phyloP scores from a whole-genome alignment of 2,113 vertebrate species.

The Diphyllodes magnificus region DNA sequence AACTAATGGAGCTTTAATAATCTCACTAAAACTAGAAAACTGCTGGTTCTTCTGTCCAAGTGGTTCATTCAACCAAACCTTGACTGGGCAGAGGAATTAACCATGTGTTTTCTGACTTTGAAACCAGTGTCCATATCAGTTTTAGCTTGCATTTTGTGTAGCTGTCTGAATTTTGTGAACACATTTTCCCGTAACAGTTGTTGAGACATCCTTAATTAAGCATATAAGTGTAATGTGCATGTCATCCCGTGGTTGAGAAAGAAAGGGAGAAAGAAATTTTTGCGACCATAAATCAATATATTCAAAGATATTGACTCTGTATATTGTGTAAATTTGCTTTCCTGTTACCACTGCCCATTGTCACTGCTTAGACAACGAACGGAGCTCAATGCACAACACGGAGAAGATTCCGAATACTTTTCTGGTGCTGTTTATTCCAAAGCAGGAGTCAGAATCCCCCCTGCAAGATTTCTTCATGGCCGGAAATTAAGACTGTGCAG shows the following conservation, averaged over 20 bases:
- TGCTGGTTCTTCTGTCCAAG: neutral
- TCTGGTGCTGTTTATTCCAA: neutral
- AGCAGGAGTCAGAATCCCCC: neutral
- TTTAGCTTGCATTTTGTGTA: neutral
- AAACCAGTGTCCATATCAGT: neutral
- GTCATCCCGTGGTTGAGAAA: neutral
- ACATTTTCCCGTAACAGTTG: neutral
- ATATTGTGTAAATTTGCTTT: neutral
- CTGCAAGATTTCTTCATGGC: neutral
- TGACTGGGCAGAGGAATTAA: neutral
- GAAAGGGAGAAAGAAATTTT: neutral
- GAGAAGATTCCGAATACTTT: neutral
- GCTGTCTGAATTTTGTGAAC: neutral
- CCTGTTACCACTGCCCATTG: neutral
- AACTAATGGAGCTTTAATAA: neutral
- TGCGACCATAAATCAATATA: neutral
- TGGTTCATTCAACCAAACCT: neutral
- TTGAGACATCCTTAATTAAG: neutral
- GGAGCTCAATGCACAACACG: neutral
- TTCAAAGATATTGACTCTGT: neutral
- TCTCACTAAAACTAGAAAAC: neutral
- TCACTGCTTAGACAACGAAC: neutral
- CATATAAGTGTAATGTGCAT: neutral
- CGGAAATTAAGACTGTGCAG: neutral
- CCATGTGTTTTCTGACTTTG: neutral